These are phyloP conservation scores for Chrysotoxum bicinctum DNA, from an alignment of 2,888 invertebrate genomes.

Conservation along the genomic window DNA sequence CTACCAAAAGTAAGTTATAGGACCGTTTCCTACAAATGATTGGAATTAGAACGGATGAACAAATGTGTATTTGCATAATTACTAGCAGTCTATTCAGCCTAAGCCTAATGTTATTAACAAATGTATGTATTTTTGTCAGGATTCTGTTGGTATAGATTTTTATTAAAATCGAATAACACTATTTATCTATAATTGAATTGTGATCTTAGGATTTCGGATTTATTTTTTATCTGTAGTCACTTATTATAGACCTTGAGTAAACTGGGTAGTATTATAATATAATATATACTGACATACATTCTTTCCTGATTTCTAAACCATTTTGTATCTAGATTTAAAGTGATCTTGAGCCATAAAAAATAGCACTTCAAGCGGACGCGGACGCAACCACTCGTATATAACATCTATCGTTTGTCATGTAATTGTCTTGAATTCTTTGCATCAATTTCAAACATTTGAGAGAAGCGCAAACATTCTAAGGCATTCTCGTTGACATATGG, in stretches of 20 bases:
- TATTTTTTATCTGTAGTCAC: not conserved
- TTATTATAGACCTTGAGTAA: not conserved
- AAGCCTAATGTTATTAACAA: too few relatives aligned
- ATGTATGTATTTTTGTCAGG: too few relatives aligned
- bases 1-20: too few relatives aligned
- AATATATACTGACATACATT: not conserved
- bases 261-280: not conserved
- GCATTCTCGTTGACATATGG: not conserved
- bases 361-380: not conserved
- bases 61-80: too few relatives aligned
- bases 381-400: not conserved
- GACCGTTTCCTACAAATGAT: too few relatives aligned
- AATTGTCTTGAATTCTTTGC: conserved; percentile 19
- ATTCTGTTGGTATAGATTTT: too few relatives aligned
- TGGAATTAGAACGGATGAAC: too few relatives aligned
- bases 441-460: conserved; percentile 1
- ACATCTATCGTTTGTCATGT: conserved; percentile 5
- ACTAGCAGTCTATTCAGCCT: too few relatives aligned
- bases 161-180: too few relatives aligned
- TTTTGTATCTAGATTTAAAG: not conserved
- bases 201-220: not conserved
- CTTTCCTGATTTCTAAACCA: not conserved
- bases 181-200: too few relatives aligned
- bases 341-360: conserved; percentile 6
- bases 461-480: not conserved